Evolutionary conservation across 2,888 invertebrate genomes (phyloP), one percentile per base, ranked within the genome.

Genomic region (Drosophila nr. perissopoda): DNA sequence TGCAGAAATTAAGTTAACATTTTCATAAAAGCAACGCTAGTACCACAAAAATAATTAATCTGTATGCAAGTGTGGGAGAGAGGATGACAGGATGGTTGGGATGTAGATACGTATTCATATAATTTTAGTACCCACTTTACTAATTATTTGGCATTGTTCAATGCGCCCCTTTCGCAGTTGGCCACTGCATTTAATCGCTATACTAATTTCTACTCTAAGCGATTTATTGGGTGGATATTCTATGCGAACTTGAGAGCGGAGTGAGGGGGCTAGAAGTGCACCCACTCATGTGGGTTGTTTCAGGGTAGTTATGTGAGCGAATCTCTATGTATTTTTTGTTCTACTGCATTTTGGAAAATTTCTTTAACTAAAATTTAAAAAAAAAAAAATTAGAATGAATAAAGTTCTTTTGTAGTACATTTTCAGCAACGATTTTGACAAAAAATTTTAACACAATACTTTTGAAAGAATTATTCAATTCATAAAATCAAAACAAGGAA

Each of bases 1-100:
- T 72, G 83, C 83, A 69, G 81, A 82, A 87, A 88, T 78, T 78
- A 83, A 87, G 83, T 80, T 85, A 82, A 75, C 82, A 84, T 84
- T 81, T 79, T 70, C 72, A 80, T 75, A 76, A 83, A 66, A 75
- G 65, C 69, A 59, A 68, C 66, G 58, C 65, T 56, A 70, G 36
- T 40, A 69, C 52, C 78, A 80, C 68, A 75, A 72, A 59, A 76
- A 80, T 70, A 77, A 77, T 77, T 77, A 77, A 31, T 40, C 27
- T 53, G 64, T 57, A 31, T 42, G 40, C 13, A 27, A 42, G 34
- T 27, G 52, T 34, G 13, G n/a, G 13, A 3, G 25, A 29, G 6
- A 13, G n/a, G 4, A 16, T 2, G 2, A 21, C 2, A n/a, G 25
- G 11, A 7, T 51, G 31, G 51, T 34, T 16, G 45, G 48, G 69